Evolutionary conservation across 2,797 vertebrate genomes (phyloP).

Genomic region (Crax fasciolata): DNA sequence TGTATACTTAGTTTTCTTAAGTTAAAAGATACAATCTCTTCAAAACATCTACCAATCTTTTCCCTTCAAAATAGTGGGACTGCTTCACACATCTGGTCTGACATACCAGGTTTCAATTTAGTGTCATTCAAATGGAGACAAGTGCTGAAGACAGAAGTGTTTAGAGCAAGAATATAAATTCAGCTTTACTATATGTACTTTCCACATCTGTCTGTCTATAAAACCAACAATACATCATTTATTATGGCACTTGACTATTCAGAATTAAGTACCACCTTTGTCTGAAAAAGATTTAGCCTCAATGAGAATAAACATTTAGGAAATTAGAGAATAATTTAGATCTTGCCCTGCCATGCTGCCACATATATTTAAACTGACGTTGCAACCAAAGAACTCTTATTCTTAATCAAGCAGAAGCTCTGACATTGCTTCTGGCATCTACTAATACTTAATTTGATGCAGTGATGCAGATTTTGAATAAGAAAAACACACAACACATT

Average conservation of each 20-base stretch:
- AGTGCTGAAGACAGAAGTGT: neutral
- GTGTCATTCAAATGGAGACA: slow-evolving; percentile 32
- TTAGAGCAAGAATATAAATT: slow-evolving; percentile 20
- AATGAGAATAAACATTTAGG: neutral
- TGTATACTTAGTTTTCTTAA: neutral
- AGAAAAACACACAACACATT: neutral
- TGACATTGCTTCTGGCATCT: neutral
- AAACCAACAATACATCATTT: neutral
- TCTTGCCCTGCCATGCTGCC: neutral
- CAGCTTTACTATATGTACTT: slow-evolving; percentile 1
- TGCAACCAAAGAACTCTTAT: neutral
- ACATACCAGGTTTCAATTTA: neutral
- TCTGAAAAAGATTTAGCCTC: neutral
- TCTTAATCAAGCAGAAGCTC: neutral
- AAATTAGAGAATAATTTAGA: slow-evolving; percentile 16
- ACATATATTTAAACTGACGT: neutral
- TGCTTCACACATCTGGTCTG: neutral
- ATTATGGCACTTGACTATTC: neutral
- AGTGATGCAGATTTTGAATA: neutral
- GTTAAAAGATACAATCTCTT: slow-evolving; percentile 8
- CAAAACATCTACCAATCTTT: neutral
- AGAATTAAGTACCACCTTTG: neutral
- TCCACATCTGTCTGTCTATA: neutral
- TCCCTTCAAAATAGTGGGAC: neutral
- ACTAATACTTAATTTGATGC: neutral